Evolutionary conservation across 2,797 vertebrate genomes (phyloP), one percentile per base, ranked within the genome.

Genomic region (Catostomus latipinnis): DNA sequence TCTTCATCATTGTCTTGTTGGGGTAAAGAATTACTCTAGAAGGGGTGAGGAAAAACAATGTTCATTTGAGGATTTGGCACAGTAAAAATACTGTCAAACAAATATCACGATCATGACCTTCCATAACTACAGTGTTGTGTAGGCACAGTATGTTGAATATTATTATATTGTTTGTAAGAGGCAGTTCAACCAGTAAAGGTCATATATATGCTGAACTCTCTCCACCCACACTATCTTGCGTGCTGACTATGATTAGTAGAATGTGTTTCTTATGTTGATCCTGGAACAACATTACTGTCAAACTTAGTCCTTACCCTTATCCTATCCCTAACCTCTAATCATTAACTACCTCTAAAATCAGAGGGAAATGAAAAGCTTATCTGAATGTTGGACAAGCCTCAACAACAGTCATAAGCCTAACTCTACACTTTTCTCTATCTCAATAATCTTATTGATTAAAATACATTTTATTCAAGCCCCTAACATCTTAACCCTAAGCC

Each of bases 11-110:
- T 86, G 6, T 85, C 88, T 48, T 1, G 81, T 63, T 88, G 83
- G 16, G 75, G 63, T 58, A 84, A 78, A 0, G 86, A 85, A 85
- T 91, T 60, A 6, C 70, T 48, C 50, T 71, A 56, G 48, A 82
- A 34, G 54, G 3, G 8, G 12, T 50, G 46, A 74, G 22, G 60
- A 62, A 74, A 34, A 43, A 53, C 2, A 13, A 13, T 11, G 6
- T 16, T 60, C 50, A 69, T 52, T 69, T 77, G 50, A 68, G 13
- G n/a, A 60, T 9, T 34, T 49, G 4, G 12, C 65, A 57, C 52
- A 8, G 34, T 48, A 65, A 34, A 43, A 14, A 48, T 49, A 8
- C 4, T 54, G 66, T 22, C 13, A 60, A 63, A 18, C 16, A 50
- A 16, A 68, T 13, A 68, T 77, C 75, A 77, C 10, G 65, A 77